Conservation (phyloP, 2,888 invertebrate genomes). For the Orthonychiurus folsomi region DNA sequence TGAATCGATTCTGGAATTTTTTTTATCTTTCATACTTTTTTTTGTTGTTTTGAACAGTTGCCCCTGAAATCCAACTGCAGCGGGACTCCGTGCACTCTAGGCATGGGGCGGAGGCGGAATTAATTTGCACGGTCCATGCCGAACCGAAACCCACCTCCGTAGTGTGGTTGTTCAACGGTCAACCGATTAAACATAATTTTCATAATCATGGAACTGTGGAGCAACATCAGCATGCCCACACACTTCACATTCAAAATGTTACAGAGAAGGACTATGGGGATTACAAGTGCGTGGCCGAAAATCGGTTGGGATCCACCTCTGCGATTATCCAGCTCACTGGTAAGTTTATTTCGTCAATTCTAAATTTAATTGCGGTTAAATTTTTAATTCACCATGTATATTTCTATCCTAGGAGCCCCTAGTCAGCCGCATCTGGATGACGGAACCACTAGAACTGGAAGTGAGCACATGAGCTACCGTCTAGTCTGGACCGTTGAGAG, state of each 20-base stretch:
- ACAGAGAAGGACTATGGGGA: constrained; percentile 8
- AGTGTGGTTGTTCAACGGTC: not conserved
- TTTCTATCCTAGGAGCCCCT: constrained; percentile 30
- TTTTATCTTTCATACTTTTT: not conserved
- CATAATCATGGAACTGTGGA: not conserved
- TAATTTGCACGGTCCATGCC: constrained; percentile 4
- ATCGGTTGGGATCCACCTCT: not conserved
- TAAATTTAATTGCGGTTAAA: no score
- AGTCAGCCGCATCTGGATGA: constrained; percentile 34
- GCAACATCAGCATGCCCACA: not conserved
- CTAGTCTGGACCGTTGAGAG: constrained; percentile 49
- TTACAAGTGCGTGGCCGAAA: constrained; percentile 6
- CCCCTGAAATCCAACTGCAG: constrained; percentile 3
- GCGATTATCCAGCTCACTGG: constrained; percentile 4
- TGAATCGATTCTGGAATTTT: not conserved
- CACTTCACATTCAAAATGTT: constrained; percentile 5
- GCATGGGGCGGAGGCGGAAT: not conserved
- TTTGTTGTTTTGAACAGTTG: not conserved
- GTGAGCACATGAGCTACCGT: constrained; percentile 42
- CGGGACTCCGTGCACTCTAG: constrained; percentile 7
- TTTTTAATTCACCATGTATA: not conserved
- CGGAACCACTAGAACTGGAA: constrained; percentile 17
- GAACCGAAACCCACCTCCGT: constrained; percentile 7
- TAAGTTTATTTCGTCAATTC: constrained; percentile 6
- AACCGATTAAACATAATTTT: not conserved